Base-by-base conservation (phyloP, 2,113 vertebrate species). In the Glaucomys volans region DNA sequence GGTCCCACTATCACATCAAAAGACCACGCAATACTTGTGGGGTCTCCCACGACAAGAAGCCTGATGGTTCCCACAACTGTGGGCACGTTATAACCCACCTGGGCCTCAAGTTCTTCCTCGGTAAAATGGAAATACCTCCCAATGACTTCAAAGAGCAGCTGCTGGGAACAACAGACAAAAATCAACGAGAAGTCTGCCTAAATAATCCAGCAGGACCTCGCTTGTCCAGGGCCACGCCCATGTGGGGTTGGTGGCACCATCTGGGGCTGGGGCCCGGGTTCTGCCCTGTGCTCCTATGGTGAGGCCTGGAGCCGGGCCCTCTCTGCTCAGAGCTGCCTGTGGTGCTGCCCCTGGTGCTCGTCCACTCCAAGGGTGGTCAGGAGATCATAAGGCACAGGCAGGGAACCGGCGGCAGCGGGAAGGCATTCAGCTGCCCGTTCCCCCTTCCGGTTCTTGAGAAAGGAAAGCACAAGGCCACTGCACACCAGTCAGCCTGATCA, bases 121-220 rank as follows among this genome's bases (percentile, higher is more conserved):
- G 52, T 81, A 94, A 96, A 92, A 95, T 67, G 71, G 87, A 64
- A 8, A 79, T 1, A 71, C 42, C 62, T 71, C 26, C 64, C 32
- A 40, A 52, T 40, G 30, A 90, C 72, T 75, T 95, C 92, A 83
- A 87, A 97, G 77, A 81, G 40, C 26, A 44, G 42, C 28, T 74
- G 90, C 52, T 80, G 62, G 47, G 52, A 93, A 66, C 77, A 90
- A 30, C 59, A 89, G 85, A 83, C 85, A 77, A 85, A 94, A 83
- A 32, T 42, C 30, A 87, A n/a, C 8, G 8, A 5, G 42, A 64
- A 87, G 86, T 86, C 74, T 72, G n/a, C 62, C 77, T 42, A 81
- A 93, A 71, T 13, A 82, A 96, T 18, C 83, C 35, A 52, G 30
- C 26, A 77, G 35, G 64, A 91, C 40, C 57, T 80, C 74, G 22